Base-by-base conservation (phyloP, 2,888 invertebrate genomes). In the Leptothorax acervorum region DNA sequence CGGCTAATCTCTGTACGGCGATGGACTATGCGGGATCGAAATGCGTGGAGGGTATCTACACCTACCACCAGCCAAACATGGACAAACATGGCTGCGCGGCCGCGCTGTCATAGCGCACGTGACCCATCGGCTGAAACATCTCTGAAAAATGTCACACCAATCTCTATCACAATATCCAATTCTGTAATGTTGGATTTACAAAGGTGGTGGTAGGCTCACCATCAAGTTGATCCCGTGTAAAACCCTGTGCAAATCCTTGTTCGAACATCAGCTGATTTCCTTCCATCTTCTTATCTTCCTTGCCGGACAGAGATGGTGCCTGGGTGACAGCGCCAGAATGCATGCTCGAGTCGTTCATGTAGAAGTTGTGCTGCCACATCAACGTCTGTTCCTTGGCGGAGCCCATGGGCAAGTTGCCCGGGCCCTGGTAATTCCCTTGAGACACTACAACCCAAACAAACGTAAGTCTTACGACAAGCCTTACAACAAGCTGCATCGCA, bases 51-150 rank as follows among this genome's bases (percentile, higher is more conserved):
- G 99, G 99, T 91, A 99, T 99, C 95, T 99, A 98, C 98, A 66
- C 99, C 99, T 95, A 99, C 99, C 93, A 99, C 99, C 92, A 99
- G 95, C 99, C n/a, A n/a, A n/a, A n/a, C n/a, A n/a, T n/a, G n/a
- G 0, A 99, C 99, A 94, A 99, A 99, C 99, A 99, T 99, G 63
- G 99, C 99, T 0, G 99, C 99, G 15, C 99, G 97, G 35, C 99
- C 99, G 89, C 99, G 97, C 94, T 99, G 99, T 0, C 99, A 98
- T 76, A n/a, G n/a, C 99, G 97, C 0, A 99, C 99, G 95, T 99
- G 99, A 88, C 98, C 99, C 90, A 99, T 95, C 95, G 99, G 99
- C 94, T 98, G 98, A 95, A 99, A 99, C 98, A 99, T 99, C 93
- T 99, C 98, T 97, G 92, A 4, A 87, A 86, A 28, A 35, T 48